Evolutionary conservation across 2,113 vertebrate genomes (phyloP), one percentile per base, ranked within the genome.

Genomic region (Synchiropus splendidus): DNA sequence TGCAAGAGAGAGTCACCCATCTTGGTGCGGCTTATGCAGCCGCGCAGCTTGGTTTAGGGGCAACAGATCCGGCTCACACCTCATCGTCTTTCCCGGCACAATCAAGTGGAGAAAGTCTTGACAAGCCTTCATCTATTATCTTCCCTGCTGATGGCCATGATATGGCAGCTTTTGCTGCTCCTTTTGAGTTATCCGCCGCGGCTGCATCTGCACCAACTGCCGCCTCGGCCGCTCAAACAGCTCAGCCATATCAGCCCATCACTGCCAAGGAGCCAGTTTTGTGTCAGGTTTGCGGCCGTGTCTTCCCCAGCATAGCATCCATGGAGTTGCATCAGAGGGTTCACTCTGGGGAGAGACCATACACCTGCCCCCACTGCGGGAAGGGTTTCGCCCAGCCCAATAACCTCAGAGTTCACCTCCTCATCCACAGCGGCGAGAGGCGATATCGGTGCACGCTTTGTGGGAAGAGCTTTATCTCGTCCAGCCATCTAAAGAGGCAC

Each of bases 391-490:
- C 74, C 2, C 79, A 82, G 57, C 77, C 79, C 33, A 79, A 78
- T 54, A 82, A 82, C 44, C 70, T 82, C 41, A 48, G 75, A 9
- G 79, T 82, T 6, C 79, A 82, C 61, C 70, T 79, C 6, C 77
- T 79, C 21, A 74, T 82, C 33, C 79, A 82, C 70, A 76, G 70
- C 0, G 79, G 77, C 1, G 79, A 82, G 65, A 37, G 77, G 16
- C 71, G 77, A 2, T 82, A 80, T 14, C 57, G 64, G 1, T 82
- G 79, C 36, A 52, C 79, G 0, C 60, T 80, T 16, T 82, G 79
- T 1, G 79, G 77, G 9, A 82, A 82, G 56, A 75, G 79, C 12
- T 82, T 82, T 62, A 77, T 80, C 53, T 80, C 79, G 0, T 80
- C 77, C 5, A 80, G 75, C 51, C 75, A 80, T 32, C 62, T 82